These are phyloP conservation scores for Heliothis peltigera DNA, from an alignment of 2,888 invertebrate genomes.

Conservation along the genomic window DNA sequence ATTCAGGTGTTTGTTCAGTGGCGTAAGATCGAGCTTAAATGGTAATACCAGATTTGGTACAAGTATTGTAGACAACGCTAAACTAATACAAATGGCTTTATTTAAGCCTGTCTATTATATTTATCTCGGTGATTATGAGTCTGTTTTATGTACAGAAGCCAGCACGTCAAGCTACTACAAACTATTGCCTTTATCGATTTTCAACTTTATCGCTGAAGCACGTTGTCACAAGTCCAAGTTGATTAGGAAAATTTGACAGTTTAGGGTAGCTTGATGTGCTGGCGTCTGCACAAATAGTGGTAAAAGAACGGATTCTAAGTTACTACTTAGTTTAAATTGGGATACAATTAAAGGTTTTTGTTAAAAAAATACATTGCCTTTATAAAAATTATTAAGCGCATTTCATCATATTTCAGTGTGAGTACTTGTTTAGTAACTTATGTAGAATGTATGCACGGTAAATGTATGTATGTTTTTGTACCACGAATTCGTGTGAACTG, in stretches of 20 bases:
- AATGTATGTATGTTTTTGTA: constrained; percentile 9
- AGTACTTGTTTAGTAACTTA: background rate
- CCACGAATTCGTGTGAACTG: constrained; percentile 29
- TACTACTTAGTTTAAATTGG: background rate
- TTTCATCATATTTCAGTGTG: constrained; percentile 6
- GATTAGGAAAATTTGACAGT: too few relatives aligned
- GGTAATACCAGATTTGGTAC: constrained; percentile 48
- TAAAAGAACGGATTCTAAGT: constrained; percentile 1
- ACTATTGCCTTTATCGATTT: too few relatives aligned
- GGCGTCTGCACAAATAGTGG: constrained; percentile 34
- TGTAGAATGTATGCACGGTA: background rate
- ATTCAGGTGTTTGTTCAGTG: constrained; percentile 52
- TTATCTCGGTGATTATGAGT: constrained; percentile 33
- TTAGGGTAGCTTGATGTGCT: too few relatives aligned
- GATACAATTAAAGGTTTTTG: constrained; percentile 30
- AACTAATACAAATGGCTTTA: constrained; percentile 58
- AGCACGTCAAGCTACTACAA: too few relatives aligned
- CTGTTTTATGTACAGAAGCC: constrained; percentile 32
- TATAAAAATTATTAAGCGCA: constrained; percentile 41
- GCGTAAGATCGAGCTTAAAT: constrained; percentile 51
- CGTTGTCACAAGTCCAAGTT: too few relatives aligned
- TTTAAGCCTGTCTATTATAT: constrained; percentile 37
- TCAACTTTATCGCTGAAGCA: too few relatives aligned
- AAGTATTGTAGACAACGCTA: constrained; percentile 33
- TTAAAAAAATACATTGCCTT: too few relatives aligned